Evolutionary conservation across 1,140 invertebrate species (phyloP), one percentile per base, ranked within the genome.

Genomic region (Agrilus planipennis): DNA sequence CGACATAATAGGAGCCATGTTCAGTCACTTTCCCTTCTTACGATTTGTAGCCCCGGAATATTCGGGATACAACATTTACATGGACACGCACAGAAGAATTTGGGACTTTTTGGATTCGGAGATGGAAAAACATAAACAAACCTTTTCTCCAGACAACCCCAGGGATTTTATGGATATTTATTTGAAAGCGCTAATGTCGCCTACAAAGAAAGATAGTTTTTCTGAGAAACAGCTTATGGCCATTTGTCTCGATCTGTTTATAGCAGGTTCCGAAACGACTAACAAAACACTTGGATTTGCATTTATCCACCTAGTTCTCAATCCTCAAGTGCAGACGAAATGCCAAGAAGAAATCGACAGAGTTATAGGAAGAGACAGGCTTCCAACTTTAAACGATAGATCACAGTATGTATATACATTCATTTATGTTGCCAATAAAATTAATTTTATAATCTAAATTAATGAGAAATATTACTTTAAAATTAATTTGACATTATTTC

Each of bases 101-200:
- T 85, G 81, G 73, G 62, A 65, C 25, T 87, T 86, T 55, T 54
- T 87, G 22, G 62, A 75, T 52, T 69, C 75, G 14, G 83, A 87
- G 59, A 64, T 91, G 6, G 63, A 78, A 29, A 73, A 72, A 42
- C 88, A 91, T 54, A 81, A 84, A 43, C 60, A 70, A 23, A 75
- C 71, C 0, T 81, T 82, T 45, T 62, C 72, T 42, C 52, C 65
- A 46, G 49, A 70, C 16, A 70, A 76, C 27, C 76, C 80, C 2
- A 70, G 81, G 36, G 86, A 91, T 63, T 77, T 91, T 14, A 89
- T 92, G 72, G 87, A 91, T 51, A 76, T 77, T 6, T 91, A 89
- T 54, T 64, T 91, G 12, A 69, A 82, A 52, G 72, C 74, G 38
- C 56, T 84, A 34, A 63, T 70, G 36, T 69, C 69, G 6, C 61